Evolutionary conservation across 2,113 vertebrate genomes (phyloP).

Genomic region (Crotalus tigris): DNA sequence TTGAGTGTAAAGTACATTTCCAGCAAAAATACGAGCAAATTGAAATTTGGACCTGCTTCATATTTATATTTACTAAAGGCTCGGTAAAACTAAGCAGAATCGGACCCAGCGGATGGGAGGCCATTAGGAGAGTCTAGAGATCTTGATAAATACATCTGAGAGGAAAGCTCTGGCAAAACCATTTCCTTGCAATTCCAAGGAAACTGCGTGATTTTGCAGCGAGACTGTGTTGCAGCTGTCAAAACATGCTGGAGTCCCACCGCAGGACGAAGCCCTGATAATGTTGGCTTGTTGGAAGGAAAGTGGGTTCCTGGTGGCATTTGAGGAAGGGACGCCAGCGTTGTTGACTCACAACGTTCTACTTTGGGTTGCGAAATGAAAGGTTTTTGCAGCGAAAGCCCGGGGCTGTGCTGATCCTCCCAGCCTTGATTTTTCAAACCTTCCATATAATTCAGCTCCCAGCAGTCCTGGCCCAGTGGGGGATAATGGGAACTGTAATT

Average conservation of each 20-base stretch:
- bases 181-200: neutral
- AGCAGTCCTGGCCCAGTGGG: neutral
- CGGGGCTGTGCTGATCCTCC: neutral
- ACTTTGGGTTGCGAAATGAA: neutral
- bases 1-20: neutral
- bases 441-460: neutral
- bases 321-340: neutral
- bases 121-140: neutral
- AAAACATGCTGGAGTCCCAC: neutral
- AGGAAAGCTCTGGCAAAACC: neutral
- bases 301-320: neutral
- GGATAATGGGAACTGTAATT: neutral
- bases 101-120: neutral
- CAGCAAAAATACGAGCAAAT: neutral
- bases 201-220: neutral
- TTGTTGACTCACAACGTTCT: neutral
- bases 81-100: neutral
- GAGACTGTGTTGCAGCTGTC: neutral
- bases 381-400: neutral
- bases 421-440: neutral
- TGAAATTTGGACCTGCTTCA: neutral
- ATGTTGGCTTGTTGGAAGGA: neutral
- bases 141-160: too few relatives aligned
- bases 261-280: neutral
- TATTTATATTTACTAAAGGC: neutral